Evolutionary conservation across 2,888 invertebrate genomes (phyloP).

Genomic region (Pecten maximus): DNA sequence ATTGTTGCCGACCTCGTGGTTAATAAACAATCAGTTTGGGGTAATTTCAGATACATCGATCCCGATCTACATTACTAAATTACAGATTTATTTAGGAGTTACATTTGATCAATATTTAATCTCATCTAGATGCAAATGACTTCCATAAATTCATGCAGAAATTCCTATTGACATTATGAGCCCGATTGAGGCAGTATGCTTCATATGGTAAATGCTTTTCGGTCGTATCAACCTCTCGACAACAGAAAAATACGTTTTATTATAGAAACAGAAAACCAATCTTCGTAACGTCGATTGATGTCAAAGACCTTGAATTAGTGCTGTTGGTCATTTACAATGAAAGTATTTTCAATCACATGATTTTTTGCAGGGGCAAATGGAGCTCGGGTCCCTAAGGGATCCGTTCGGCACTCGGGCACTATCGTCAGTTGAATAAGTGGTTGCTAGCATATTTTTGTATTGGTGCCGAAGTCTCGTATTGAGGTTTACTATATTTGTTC

Average conservation of each 20-base stretch:
- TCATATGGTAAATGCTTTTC: background rate
- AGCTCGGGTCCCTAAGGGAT: background rate
- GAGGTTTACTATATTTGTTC: too few species aligned
- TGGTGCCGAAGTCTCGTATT: too few species aligned
- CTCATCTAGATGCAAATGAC: slow-evolving; percentile 7
- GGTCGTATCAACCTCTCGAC: background rate
- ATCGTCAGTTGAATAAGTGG: too few species aligned
- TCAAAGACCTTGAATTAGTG: background rate
- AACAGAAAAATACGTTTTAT: background rate
- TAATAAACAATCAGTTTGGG: too few species aligned
- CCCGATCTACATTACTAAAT: background rate
- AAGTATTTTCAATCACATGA: background rate
- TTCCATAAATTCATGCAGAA: background rate
- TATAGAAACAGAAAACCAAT: background rate
- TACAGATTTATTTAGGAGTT: background rate
- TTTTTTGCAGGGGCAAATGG: background rate
- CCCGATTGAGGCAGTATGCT: background rate
- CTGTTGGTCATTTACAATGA: background rate
- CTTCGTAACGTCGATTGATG: background rate
- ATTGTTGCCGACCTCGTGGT: too few species aligned
- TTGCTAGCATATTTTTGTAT: too few species aligned
- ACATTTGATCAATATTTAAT: background rate
- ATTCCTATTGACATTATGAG: background rate
- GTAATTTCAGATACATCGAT: background rate
- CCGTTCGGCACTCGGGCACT: too few species aligned